These are phyloP conservation scores for Nomia melanderi DNA, from an alignment of 1,140 invertebrate species.

Conservation along the genomic window DNA sequence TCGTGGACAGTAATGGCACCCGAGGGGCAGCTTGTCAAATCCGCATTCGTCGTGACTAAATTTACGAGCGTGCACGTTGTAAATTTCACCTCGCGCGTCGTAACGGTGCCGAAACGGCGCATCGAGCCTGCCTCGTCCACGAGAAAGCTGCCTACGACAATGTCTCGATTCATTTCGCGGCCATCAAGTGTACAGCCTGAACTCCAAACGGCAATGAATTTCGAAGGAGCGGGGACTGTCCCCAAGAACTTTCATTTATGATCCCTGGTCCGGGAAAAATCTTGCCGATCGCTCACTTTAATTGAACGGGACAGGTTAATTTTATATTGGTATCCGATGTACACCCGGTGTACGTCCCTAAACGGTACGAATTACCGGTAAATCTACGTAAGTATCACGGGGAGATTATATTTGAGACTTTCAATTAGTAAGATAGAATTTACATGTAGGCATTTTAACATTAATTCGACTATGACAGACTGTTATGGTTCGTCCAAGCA, in stretches of 20 bases:
- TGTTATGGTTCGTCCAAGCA: too few species aligned
- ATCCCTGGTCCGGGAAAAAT: background rate
- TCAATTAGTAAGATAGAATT: too few species aligned
- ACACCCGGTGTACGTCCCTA: too few species aligned
- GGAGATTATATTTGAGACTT: too few species aligned
- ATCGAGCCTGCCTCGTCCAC: slow-evolving; percentile 41
- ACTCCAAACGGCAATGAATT: slow-evolving; percentile 42
- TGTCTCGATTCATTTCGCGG: slow-evolving; percentile 41
- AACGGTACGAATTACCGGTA: too few species aligned
- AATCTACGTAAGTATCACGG: too few species aligned
- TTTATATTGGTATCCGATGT: background rate
- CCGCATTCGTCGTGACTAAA: slow-evolving; percentile 54
- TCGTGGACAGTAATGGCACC: background rate
- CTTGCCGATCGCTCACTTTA: background rate
- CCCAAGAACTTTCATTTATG: slow-evolving; percentile 24
- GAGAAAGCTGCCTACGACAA: slow-evolving; percentile 58
- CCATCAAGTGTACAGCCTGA: slow-evolving; percentile 14
- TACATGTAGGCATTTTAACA: too few species aligned
- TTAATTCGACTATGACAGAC: too few species aligned
- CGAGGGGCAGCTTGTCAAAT: slow-evolving; percentile 37
- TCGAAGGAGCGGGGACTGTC: slow-evolving; percentile 1
- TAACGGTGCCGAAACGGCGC: slow-evolving; percentile 55
- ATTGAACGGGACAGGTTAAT: slow-evolving; percentile 12
- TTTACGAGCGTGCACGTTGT: slow-evolving; percentile 56
- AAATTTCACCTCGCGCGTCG: slow-evolving; percentile 60